Conservation (phyloP, 2,113 vertebrate genomes). For the Rhegmatorhina hoffmannsi region DNA sequence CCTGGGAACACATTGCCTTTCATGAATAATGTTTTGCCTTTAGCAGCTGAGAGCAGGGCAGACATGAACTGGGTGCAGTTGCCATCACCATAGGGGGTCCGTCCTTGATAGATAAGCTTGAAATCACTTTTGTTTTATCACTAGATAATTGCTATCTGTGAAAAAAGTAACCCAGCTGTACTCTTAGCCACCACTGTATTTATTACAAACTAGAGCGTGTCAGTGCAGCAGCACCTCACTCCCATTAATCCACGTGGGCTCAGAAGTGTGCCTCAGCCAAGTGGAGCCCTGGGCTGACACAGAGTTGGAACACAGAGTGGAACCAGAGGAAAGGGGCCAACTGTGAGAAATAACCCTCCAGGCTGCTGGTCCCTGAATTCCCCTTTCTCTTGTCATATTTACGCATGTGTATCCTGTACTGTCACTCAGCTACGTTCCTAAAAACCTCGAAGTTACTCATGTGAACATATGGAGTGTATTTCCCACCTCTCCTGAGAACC, state of each 20-base stretch:
- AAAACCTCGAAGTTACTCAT: background rate
- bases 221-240: fast-evolving
- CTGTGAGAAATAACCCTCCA: background rate
- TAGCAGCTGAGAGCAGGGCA: background rate
- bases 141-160: background rate
- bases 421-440: background rate
- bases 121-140: background rate
- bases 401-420: fast-evolving
- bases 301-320: background rate
- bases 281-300: background rate
- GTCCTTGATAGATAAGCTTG: background rate
- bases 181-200: background rate
- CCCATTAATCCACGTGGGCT: fast-evolving
- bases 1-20: background rate
- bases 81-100: background rate
- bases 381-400: background rate
- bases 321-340: background rate
- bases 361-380: background rate
- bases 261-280: background rate
- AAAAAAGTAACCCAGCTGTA: background rate
- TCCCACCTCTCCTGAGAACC: slow-evolving; percentile 26
- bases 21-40: fast-evolving
- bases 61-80: background rate
- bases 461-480: background rate
- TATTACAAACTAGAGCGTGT: background rate